Evolutionary conservation across 2,797 vertebrate genomes (phyloP).

Genomic region (Mormyrus proboscirostris): DNA sequence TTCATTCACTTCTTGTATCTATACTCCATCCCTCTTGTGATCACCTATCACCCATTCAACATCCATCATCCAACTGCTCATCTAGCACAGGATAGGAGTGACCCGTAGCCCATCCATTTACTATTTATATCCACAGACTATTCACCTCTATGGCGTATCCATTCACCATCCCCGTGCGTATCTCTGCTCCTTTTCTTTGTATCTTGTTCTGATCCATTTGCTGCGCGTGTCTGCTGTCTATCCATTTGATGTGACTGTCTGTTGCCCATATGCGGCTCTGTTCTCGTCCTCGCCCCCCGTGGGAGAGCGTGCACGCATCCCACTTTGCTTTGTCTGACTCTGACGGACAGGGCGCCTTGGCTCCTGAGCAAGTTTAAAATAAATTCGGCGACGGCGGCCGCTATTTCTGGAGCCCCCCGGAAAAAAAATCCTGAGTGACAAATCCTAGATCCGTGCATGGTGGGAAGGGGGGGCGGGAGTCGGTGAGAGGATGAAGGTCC

Average conservation of each 20-base stretch:
- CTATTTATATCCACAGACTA: background rate
- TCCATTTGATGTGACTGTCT: background rate
- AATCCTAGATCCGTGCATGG: background rate
- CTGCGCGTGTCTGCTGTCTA: background rate
- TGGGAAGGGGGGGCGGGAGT: background rate
- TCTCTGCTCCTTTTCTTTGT: background rate
- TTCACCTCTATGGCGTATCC: background rate
- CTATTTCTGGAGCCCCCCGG: conserved; percentile 5
- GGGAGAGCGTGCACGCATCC: background rate
- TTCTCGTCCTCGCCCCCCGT: background rate
- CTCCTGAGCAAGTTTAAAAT: background rate
- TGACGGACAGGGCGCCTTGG: background rate
- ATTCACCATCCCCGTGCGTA: background rate
- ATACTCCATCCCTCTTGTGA: background rate
- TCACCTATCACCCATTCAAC: background rate
- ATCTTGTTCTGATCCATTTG: background rate
- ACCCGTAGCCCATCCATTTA: background rate
- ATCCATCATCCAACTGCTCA: background rate
- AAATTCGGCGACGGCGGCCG: background rate
- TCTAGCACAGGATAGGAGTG: conserved; percentile 1
- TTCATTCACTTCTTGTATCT: background rate
- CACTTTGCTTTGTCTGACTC: background rate
- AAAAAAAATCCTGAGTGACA: conserved; percentile 12
- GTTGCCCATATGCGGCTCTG: background rate
- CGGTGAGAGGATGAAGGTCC: background rate